phyloP scores from a whole-genome alignment of 2,888 invertebrate species.

The Electrophaes corylata region DNA sequence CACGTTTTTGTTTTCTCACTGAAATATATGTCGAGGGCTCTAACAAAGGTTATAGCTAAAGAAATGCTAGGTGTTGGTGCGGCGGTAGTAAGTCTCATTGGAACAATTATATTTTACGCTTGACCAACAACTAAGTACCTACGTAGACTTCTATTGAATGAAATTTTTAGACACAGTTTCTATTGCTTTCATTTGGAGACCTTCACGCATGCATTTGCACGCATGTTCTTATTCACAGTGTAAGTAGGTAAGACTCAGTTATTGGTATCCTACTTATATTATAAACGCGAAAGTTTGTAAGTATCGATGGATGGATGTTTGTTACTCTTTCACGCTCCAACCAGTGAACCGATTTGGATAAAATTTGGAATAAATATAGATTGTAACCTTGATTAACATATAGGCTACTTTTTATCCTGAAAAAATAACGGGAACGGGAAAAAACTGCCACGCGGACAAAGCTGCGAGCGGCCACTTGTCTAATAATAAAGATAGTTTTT shows the following conservation, averaged over 20 bases:
- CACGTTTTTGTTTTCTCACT: constrained; percentile 80
- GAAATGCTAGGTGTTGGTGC: constrained; percentile 53
- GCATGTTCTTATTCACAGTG: constrained; percentile 3
- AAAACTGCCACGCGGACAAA: too few relatives aligned
- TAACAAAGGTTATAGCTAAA: constrained; percentile 67
- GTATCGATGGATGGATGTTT: too few relatives aligned
- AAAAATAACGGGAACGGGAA: too few relatives aligned
- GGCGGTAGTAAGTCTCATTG: constrained; percentile 41
- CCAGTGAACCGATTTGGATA: too few relatives aligned
- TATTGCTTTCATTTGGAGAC: constrained; percentile 12
- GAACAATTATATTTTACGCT: constrained; percentile 26
- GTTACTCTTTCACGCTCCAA: too few relatives aligned
- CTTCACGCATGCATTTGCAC: constrained; percentile 13
- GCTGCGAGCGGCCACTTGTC: too few relatives aligned
- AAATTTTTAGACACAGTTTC: constrained; percentile 16
- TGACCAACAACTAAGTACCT: constrained; percentile 4
- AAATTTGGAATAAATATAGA: too few relatives aligned
- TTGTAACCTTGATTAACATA: too few relatives aligned
- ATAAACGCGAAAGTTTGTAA: not conserved
- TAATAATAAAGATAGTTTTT: too few relatives aligned
- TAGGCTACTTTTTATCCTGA: too few relatives aligned
- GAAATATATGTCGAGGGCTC: constrained; percentile 83
- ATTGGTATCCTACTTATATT: too few relatives aligned
- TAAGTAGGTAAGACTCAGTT: not conserved
- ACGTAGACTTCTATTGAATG: not conserved